Evolutionary conservation across 2,888 invertebrate species (phyloP).

Genomic region (Dyspetes luteomarginatus): DNA sequence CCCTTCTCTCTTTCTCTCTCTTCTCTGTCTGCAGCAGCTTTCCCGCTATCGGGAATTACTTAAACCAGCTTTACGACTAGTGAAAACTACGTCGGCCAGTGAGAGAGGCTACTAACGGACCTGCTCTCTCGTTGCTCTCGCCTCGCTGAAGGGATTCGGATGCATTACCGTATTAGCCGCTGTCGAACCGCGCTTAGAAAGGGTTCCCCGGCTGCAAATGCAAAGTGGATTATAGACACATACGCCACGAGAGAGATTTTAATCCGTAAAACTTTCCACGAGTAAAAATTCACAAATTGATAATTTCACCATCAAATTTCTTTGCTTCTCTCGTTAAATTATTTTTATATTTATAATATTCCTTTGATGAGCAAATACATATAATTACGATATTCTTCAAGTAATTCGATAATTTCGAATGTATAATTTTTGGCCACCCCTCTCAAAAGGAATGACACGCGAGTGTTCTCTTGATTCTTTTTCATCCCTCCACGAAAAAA

Average conservation of each 20-base stretch:
- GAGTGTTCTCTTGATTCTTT: constrained; percentile 7
- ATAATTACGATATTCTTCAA: constrained; percentile 24
- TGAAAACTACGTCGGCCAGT: constrained; percentile 77
- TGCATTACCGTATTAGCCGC: constrained; percentile 82
- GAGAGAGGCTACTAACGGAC: constrained; percentile 52
- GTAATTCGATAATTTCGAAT: constrained; percentile 6
- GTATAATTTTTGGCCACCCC: not conserved
- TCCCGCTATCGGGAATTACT: constrained; percentile 81
- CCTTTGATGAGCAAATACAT: not conserved
- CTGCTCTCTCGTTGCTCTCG: constrained; percentile 38
- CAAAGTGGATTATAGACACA: constrained; percentile 80
- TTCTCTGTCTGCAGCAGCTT: constrained; percentile 68
- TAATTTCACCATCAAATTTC: not conserved
- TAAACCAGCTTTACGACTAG: constrained; percentile 82
- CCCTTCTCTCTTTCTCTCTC: not conserved
- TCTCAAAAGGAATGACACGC: not conserved
- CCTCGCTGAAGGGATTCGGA: constrained; percentile 76
- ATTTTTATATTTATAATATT: not conserved
- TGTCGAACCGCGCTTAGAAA: constrained; percentile 76
- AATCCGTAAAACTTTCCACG: constrained; percentile 75
- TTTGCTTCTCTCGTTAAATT: not conserved
- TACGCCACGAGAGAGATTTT: constrained; percentile 71
- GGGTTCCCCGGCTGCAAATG: constrained; percentile 77
- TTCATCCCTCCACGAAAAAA: not conserved
- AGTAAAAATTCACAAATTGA: constrained; percentile 13